Percentiles rank a stretch among this genome's conserved stretches.
Evolutionary conservation across 1,140 invertebrate genomes (phyloP).

Genomic region (Micrasema minimum): DNA sequence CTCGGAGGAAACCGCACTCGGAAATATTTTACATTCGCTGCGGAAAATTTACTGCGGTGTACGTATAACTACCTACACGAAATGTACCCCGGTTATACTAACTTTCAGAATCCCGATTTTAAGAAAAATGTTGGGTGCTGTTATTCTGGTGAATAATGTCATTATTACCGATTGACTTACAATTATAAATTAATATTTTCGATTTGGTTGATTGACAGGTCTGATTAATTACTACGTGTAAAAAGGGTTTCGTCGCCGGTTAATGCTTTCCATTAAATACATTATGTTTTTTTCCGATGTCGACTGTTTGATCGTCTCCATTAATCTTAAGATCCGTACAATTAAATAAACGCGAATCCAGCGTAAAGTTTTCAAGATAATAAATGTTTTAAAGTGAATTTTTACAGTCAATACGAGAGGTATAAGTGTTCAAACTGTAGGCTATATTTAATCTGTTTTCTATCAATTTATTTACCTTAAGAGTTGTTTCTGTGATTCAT

Average conservation of each 20-base stretch:
- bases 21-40: constrained; percentile 18
- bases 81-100: too few species aligned
- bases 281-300: neutral
- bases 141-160: neutral
- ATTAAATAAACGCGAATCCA: too few species aligned
- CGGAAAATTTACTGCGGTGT: constrained; percentile 3
- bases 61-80: too few species aligned
- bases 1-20: constrained; percentile 33
- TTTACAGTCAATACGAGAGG: too few species aligned
- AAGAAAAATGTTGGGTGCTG: too few species aligned
- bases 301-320: too few species aligned
- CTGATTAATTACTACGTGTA: constrained; percentile 36
- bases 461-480: constrained; percentile 14
- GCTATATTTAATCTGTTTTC: constrained; percentile 7
- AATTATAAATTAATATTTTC: constrained; percentile 22
- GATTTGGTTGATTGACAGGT: constrained; percentile 40
- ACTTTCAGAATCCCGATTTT: too few species aligned
- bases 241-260: neutral
- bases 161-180: neutral
- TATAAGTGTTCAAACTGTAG: too few species aligned
- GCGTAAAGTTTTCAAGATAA: too few species aligned
- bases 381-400: too few species aligned
- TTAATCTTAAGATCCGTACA: too few species aligned
- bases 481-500: neutral
- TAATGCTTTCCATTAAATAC: neutral